phyloP scores from a whole-genome alignment of 2,888 invertebrate species.

The Nowickia ferox region DNA sequence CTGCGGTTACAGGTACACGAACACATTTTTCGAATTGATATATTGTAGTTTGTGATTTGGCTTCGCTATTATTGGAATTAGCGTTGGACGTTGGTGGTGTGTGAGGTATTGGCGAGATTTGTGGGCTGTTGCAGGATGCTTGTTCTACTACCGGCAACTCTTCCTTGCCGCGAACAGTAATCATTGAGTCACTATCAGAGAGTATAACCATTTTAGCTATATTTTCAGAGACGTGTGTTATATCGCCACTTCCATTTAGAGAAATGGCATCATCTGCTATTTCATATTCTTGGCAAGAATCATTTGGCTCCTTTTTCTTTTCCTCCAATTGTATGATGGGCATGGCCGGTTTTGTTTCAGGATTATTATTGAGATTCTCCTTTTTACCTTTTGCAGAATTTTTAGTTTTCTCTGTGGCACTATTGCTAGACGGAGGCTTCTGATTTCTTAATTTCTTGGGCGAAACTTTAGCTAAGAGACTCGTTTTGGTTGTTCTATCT shows the following conservation, averaged over 20 bases:
- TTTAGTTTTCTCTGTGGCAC: conserved; percentile 72
- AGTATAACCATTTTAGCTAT: conserved; percentile 84
- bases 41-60: conserved; percentile 35
- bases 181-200: conserved; percentile 83
- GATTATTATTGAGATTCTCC: conserved; percentile 63
- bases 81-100: conserved; percentile 47
- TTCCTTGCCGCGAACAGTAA: conserved; percentile 88
- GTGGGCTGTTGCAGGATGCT: conserved; percentile 20
- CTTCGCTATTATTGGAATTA: conserved; percentile 39
- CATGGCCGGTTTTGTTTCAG: conserved; percentile 57
- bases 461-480: conserved; percentile 77
- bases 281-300: conserved; percentile 84
- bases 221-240: conserved; percentile 69
- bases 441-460: conserved; percentile 76
- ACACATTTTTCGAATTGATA: conserved; percentile 79
- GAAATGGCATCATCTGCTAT: conserved; percentile 85
- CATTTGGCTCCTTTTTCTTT: conserved; percentile 64
- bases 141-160: conserved; percentile 86
- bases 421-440: conserved; percentile 49
- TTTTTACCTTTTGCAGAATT: conserved; percentile 71
- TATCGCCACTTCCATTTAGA: conserved; percentile 81
- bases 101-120: conserved; percentile 55
- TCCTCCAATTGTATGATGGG: conserved; percentile 24
- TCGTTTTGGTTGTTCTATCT: conserved; percentile 76
- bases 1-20: conserved; percentile 79